Conservation (phyloP, 2,888 invertebrate species). For the Drosophila melanosoma region DNA sequence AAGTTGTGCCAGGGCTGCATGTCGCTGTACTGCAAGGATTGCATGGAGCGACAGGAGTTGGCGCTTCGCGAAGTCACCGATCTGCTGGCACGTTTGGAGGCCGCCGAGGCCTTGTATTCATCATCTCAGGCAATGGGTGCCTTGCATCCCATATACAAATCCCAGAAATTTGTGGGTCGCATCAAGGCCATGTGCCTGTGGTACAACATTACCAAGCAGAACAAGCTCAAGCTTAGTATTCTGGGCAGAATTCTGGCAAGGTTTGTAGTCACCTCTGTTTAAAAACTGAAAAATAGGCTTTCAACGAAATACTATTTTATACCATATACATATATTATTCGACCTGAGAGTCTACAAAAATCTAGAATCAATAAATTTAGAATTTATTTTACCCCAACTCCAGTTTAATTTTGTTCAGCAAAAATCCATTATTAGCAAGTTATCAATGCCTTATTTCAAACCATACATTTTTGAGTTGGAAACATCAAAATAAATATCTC, state of each 20-base stretch:
- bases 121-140: slow-evolving; percentile 92
- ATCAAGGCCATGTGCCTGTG: slow-evolving; percentile 93
- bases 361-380: background rate
- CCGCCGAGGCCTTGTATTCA: slow-evolving; percentile 93
- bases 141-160: slow-evolving; percentile 88
- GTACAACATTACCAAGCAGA: slow-evolving; percentile 95
- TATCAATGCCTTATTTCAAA: background rate
- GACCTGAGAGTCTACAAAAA: background rate
- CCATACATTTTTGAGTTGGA: background rate
- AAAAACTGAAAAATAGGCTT: background rate
- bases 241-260: slow-evolving; percentile 88
- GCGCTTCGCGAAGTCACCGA: slow-evolving; percentile 91
- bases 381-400: no score
- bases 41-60: slow-evolving; percentile 89
- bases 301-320: background rate
- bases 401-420: background rate
- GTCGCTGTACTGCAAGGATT: slow-evolving; percentile 89
- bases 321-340: background rate
- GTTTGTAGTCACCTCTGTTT: slow-evolving; percentile 41
- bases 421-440: background rate
- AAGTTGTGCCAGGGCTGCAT: slow-evolving; percentile 88
- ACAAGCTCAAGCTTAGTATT: slow-evolving; percentile 92
- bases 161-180: slow-evolving; percentile 83
- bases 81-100: slow-evolving; percentile 90
- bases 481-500: background rate